Evolutionary conservation across 2,888 invertebrate species (phyloP).

Genomic region (Melieria omissa): DNA sequence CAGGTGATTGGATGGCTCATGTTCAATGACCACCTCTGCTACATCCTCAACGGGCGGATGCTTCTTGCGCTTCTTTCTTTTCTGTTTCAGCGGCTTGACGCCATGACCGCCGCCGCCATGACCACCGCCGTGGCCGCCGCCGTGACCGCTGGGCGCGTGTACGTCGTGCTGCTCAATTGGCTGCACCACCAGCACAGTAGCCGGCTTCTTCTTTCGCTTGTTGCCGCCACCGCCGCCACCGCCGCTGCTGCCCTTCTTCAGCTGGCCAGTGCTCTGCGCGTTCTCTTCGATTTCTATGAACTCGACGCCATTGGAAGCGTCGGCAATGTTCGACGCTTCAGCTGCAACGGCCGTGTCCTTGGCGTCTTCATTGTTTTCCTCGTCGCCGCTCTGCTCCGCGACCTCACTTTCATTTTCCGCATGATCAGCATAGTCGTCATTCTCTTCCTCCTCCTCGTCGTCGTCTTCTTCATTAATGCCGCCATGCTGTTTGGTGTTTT

Average conservation of each 20-base stretch:
- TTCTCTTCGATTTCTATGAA: conserved; percentile 52
- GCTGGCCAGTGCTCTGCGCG: conserved; percentile 37
- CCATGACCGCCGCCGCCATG: conserved; percentile 47
- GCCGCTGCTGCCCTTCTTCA: conserved; percentile 53
- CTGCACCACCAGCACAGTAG: conserved; percentile 61
- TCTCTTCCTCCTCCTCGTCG: conserved; percentile 34
- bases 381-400: conserved; percentile 42
- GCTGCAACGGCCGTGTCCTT: conserved; percentile 39
- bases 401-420: conserved; percentile 29
- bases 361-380: conserved; percentile 37
- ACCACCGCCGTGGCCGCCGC: conserved; percentile 43
- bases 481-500: conserved; percentile 43
- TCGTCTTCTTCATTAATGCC: conserved; percentile 16
- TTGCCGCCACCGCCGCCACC: conserved; percentile 53
- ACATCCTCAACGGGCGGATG: conserved; percentile 45
- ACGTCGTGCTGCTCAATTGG: conserved; percentile 45
- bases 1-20: conserved; percentile 51
- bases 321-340: conserved; percentile 34
- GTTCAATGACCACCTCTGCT: conserved; percentile 44
- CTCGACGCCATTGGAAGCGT: conserved; percentile 52
- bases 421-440: conserved; percentile 27
- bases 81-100: conserved; percentile 52
- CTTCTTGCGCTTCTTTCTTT: conserved; percentile 58
- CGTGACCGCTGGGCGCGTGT: conserved; percentile 17
- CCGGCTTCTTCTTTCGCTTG: conserved; percentile 51